Evolutionary conservation across 2,888 invertebrate species (phyloP).

Genomic region (Allygus modestus): DNA sequence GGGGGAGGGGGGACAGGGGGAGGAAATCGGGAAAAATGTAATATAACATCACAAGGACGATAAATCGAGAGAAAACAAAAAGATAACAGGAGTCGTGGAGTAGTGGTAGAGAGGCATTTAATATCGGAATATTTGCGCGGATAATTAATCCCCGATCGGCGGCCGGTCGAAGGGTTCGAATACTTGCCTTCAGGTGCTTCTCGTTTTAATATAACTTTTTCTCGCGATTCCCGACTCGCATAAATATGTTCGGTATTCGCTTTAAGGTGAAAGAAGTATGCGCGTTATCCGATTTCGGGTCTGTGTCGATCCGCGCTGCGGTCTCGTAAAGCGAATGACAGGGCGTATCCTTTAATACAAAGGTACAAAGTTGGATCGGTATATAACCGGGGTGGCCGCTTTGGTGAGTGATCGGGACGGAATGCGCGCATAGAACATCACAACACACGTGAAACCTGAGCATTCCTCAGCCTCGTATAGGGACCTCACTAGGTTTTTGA

Average conservation of each 20-base stretch:
- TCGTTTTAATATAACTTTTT: constrained; percentile 50
- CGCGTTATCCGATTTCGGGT: constrained; percentile 61
- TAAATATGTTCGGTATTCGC: constrained; percentile 64
- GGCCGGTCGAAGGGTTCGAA: constrained; percentile 47
- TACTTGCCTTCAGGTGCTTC: constrained; percentile 49
- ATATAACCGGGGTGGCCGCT: constrained; percentile 27
- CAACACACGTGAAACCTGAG: constrained; percentile 9
- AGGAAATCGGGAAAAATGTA: constrained; percentile 22
- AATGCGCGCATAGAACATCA: constrained; percentile 25
- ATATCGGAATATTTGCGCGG: constrained; percentile 42
- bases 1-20: neutral
- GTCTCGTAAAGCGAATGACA: neutral
- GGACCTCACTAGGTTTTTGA: constrained; percentile 28
- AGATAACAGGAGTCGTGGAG: constrained; percentile 33
- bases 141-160: constrained; percentile 46
- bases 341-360: constrained; percentile 40
- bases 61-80: constrained; percentile 47
- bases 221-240: constrained; percentile 52
- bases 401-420: constrained; percentile 39
- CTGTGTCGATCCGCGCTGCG: constrained; percentile 13
- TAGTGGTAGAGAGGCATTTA: constrained; percentile 36
- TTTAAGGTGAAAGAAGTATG: constrained; percentile 64
- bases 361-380: constrained; percentile 49
- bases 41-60: constrained; percentile 50
- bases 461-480: constrained; percentile 4